Evolutionary conservation across 2,797 vertebrate genomes (phyloP).

Genomic region (Coilia nasus): DNA sequence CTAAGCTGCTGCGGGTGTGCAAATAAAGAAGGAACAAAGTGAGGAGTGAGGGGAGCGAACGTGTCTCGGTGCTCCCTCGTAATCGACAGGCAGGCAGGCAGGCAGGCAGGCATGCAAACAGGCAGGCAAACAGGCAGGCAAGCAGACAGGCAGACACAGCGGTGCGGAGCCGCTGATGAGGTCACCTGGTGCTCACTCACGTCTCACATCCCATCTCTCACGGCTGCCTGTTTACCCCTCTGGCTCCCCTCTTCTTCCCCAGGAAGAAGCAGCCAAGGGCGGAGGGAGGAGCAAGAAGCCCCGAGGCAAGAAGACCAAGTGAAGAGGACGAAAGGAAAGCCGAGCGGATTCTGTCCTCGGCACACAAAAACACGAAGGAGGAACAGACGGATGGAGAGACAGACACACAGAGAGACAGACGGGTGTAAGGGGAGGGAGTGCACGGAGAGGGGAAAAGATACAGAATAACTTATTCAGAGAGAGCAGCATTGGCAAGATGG

Average conservation of each 20-base stretch:
- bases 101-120: too few relatives aligned
- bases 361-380: neutral
- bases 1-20: neutral
- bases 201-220: neutral
- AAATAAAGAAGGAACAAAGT: neutral
- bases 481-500: neutral
- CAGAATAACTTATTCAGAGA: neutral
- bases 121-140: neutral
- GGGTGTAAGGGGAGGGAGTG: neutral
- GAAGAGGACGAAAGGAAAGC: constrained; percentile 37
- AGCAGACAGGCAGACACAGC: neutral
- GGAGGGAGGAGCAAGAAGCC: constrained; percentile 70
- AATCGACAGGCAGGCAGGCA: neutral
- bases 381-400: neutral
- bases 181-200: neutral
- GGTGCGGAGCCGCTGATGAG: neutral
- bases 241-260: constrained; percentile 35
- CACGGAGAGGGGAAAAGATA: neutral
- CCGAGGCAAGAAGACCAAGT: constrained; percentile 78
- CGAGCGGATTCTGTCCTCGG: neutral
- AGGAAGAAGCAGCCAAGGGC: constrained; percentile 73
- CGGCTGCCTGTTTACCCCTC: constrained; percentile 11
- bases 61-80: neutral
- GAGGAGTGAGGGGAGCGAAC: neutral
- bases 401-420: neutral